Base-by-base conservation (phyloP, 2,797 vertebrate genomes). In the Rhyacichthys aspro region DNA sequence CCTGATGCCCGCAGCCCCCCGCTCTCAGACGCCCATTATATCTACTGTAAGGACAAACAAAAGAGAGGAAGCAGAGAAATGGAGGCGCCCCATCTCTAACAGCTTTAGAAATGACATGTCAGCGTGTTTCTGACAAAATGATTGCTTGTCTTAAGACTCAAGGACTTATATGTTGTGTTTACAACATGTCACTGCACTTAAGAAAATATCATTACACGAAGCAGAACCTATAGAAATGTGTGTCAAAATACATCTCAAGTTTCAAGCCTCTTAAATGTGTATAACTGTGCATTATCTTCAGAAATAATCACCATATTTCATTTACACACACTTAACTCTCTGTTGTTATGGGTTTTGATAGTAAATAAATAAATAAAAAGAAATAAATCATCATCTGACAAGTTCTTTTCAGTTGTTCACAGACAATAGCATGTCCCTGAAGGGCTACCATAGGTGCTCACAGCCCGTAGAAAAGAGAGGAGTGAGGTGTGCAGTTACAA, bases 31-130 rank as follows among this genome's bases (percentile, higher is more conserved):
- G 16, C 5, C 42, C 16, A 16, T 49, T 59, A 19, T 23, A 36
- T 55, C 55, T 45, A 33, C 36, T 55, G 47, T 53, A 45, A 28
- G 33, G 2, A 4, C 55, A 45, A 56, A 59, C 55, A 72, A 45
- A 34, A 55, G 39, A n/a, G 38, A 55, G 50, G 45, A 47, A 44
- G 45, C 36, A 14, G 10, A 9, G 5, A 19, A 8, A 19, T 9
- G 17, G 16, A 32, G 47, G 36, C 23, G 59, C 52, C 44, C 46
- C 48, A 49, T 46, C 17, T 36, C 11, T 41, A 38, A 18, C 7
- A 23, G 11, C 11, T n/a, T 48, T 7, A 11, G n/a, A 55, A 38
- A 55, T 55, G 44, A 28, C 33, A 43, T 18, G 15, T 17, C 19
- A 7, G 32, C 11, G 28, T 9, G 32, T 37, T 42, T 65, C 33